Evolutionary conservation across 2,113 vertebrate genomes (phyloP).

Genomic region (Acrocephalus arundinaceus): DNA sequence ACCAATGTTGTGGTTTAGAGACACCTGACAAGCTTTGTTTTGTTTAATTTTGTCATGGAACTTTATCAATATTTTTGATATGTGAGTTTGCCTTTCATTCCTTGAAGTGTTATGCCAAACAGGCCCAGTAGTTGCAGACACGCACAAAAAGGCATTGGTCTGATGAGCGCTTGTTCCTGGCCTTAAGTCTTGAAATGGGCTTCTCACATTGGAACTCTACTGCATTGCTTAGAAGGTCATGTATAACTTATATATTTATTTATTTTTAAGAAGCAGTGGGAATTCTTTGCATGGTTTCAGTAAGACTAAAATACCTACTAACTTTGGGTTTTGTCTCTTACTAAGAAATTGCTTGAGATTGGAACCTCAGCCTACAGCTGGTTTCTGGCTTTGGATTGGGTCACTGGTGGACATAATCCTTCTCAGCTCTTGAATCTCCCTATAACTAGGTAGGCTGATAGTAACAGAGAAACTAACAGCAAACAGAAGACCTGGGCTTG

Average conservation of each 20-base stretch:
- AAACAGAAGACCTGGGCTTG: background rate
- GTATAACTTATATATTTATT: conserved; percentile 17
- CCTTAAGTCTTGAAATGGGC: background rate
- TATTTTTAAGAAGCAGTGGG: conserved; percentile 37
- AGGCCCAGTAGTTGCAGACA: background rate
- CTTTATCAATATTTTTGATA: background rate
- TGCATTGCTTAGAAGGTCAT: background rate
- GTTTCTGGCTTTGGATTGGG: background rate
- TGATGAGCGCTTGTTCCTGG: background rate
- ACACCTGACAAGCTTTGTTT: background rate
- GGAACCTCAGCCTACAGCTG: background rate
- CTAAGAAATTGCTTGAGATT: background rate
- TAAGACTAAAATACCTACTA: conserved; percentile 1
- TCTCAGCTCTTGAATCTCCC: background rate
- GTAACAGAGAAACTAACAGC: background rate
- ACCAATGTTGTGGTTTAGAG: background rate
- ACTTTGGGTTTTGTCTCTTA: background rate
- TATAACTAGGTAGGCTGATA: background rate
- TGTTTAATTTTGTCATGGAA: background rate
- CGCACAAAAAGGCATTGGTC: background rate
- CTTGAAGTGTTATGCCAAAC: background rate
- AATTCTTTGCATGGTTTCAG: conserved; percentile 29
- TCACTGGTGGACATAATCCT: background rate
- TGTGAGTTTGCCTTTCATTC: background rate
- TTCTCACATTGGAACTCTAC: background rate